Percentiles rank a stretch among this genome's conserved stretches.
phyloP scores from a whole-genome alignment of 1,140 invertebrate genomes.

The Elymnias hypermnestra region DNA sequence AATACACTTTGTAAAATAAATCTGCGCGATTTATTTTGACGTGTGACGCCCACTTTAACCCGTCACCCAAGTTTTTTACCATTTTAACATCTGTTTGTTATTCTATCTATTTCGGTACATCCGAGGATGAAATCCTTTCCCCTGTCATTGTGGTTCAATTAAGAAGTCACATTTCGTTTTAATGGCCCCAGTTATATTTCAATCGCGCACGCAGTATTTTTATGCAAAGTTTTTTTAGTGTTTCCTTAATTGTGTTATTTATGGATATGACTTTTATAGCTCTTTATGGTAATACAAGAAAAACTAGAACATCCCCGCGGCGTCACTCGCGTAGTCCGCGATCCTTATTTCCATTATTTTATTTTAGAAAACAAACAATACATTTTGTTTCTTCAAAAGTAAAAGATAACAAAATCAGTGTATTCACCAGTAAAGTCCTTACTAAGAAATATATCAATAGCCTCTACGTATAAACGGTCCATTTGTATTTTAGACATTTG shows the following conservation, averaged over 20 bases:
- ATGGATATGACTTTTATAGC: slow-evolving; percentile 15
- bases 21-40: slow-evolving; percentile 10
- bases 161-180: slow-evolving; percentile 49
- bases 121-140: slow-evolving; percentile 39
- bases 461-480: too few species aligned
- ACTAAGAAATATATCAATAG: too few species aligned
- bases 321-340: too few species aligned
- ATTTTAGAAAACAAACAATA: too few species aligned
- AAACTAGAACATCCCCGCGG: too few species aligned
- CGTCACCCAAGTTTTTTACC: slow-evolving; percentile 54
- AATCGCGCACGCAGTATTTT: slow-evolving; percentile 29
- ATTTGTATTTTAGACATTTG: too few species aligned
- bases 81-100: slow-evolving; percentile 64
- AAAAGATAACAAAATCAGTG: too few species aligned
- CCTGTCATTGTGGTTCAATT: slow-evolving; percentile 65
- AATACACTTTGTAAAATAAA: too few species aligned
- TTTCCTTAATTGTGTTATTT: slow-evolving; percentile 49
- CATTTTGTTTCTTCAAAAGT: too few species aligned
- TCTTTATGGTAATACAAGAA: too few species aligned
- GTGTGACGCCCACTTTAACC: slow-evolving; percentile 29
- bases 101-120: slow-evolving; percentile 60
- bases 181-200: slow-evolving; percentile 46
- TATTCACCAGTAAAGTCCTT: too few species aligned
- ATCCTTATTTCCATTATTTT: too few species aligned
- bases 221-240: slow-evolving; percentile 44